Conservation (phyloP, 2,797 vertebrate species). For the Trematomus bernacchii region DNA sequence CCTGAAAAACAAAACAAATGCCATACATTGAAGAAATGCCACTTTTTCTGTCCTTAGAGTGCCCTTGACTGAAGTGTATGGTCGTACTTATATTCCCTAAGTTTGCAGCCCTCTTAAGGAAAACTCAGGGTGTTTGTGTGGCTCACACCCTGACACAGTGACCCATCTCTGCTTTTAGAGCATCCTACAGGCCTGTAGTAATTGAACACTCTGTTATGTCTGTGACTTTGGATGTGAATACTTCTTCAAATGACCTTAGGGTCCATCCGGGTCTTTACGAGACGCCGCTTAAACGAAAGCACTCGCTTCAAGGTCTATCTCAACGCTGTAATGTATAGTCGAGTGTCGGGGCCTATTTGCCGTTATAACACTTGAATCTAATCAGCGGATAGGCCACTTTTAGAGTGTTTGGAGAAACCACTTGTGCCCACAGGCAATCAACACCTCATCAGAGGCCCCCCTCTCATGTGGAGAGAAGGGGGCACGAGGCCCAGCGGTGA, state of each 20-base stretch:
- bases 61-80: not conserved
- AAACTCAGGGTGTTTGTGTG: not conserved
- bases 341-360: constrained; percentile 78
- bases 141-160: not conserved
- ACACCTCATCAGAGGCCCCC: constrained; percentile 81
- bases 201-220: constrained; percentile 11
- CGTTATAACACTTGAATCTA: constrained; percentile 80
- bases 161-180: constrained; percentile 15
- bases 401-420: constrained; percentile 80
- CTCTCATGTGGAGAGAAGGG: constrained; percentile 72
- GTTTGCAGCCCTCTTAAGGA: not conserved
- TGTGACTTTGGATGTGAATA: constrained; percentile 20
- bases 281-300: constrained; percentile 62
- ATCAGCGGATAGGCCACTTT: constrained; percentile 80
- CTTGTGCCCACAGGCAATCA: constrained; percentile 84
- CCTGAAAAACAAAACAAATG: not conserved
- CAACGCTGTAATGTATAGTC: constrained; percentile 54
- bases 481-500: constrained; percentile 62
- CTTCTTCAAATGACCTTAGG: constrained; percentile 53
- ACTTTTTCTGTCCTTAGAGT: not conserved
- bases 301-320: constrained; percentile 53
- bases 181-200: not conserved
- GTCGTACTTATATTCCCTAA: not conserved
- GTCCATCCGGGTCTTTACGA: constrained; percentile 40
- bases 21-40: not conserved